These are phyloP conservation scores for Hippoglossus hippoglossus DNA, from an alignment of 2,797 vertebrate genomes.

Conservation along the genomic window DNA sequence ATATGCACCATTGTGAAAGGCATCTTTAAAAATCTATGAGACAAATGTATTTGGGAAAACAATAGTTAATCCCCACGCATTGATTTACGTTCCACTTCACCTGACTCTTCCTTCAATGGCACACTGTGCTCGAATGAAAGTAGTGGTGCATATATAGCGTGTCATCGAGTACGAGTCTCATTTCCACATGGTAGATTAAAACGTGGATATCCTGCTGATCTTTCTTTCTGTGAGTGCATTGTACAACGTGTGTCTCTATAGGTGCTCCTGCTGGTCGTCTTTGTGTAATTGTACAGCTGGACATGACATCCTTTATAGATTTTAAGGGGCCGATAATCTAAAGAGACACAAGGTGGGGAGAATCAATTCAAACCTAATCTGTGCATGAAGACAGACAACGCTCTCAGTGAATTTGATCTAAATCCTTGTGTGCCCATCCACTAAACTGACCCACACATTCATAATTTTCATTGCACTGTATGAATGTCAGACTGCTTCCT, in stretches of 20 bases:
- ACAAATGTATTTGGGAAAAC: background rate
- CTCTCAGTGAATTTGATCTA: slow-evolving; percentile 38
- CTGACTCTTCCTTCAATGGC: background rate
- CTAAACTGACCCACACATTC: background rate
- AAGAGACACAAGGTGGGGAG: slow-evolving; percentile 8
- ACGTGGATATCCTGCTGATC: background rate
- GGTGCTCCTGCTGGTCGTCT: background rate
- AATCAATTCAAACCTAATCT: slow-evolving; percentile 44
- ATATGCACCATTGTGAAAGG: background rate
- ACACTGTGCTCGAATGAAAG: background rate
- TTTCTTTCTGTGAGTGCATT: background rate
- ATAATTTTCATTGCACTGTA: background rate
- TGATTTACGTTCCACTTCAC: background rate
- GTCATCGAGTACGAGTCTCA: background rate
- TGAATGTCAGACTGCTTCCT: background rate
- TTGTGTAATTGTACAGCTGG: background rate
- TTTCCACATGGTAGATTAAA: background rate
- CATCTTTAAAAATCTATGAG: background rate
- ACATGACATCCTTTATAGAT: too few relatives aligned
- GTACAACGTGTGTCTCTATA: background rate
- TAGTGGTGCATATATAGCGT: background rate
- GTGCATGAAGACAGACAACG: slow-evolving; percentile 14
- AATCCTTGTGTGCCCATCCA: background rate
- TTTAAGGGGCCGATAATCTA: background rate
- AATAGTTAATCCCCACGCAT: background rate